A percentile compares a stretch with the other conserved stretches of the same genome.
phyloP scores from a whole-genome alignment of 2,113 vertebrate species.

The Pungitius pungitius region DNA sequence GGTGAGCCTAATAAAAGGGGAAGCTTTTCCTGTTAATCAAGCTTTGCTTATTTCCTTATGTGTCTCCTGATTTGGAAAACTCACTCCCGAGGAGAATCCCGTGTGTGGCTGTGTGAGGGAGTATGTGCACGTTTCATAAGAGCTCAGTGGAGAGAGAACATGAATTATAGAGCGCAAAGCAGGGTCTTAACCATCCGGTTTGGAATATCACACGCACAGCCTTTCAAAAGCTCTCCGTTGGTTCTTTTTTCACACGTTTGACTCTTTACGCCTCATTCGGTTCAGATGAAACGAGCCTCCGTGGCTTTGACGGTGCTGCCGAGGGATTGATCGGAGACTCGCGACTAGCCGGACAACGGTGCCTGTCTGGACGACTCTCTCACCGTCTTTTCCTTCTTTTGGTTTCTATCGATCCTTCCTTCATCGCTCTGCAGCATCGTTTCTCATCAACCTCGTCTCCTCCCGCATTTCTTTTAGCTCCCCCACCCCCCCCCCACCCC shows the following conservation, averaged over 20 bases:
- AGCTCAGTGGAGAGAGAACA: slow-evolving; percentile 66
- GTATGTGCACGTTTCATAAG: slow-evolving; percentile 66
- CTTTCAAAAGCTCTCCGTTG: slow-evolving; percentile 8
- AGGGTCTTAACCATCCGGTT: slow-evolving; percentile 72
- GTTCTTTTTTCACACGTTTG: slow-evolving; percentile 24
- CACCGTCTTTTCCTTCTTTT: slow-evolving; percentile 15
- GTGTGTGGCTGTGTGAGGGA: slow-evolving; percentile 25
- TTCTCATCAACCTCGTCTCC: slow-evolving; percentile 55
- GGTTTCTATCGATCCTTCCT: slow-evolving; percentile 32
- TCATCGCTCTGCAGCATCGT: slow-evolving; percentile 56
- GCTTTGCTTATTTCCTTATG: slow-evolving; percentile 35
- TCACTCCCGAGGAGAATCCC: slow-evolving; percentile 53
- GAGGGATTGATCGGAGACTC: neutral
- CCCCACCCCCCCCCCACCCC: slow-evolving; percentile 8
- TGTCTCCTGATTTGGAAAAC: slow-evolving; percentile 66
- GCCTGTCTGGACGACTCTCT: neutral
- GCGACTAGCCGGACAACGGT: no score
- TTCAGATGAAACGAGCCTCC: neutral
- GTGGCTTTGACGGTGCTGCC: neutral
- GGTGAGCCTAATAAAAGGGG: slow-evolving; percentile 57
- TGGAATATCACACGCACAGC: slow-evolving; percentile 66
- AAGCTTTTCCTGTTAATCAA: slow-evolving; percentile 63
- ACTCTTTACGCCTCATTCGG: neutral
- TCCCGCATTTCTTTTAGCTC: slow-evolving; percentile 62
- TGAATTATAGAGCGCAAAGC: slow-evolving; percentile 78